Conservation (phyloP, 2,888 invertebrate genomes). For the Ischnus inquisitorius region DNA sequence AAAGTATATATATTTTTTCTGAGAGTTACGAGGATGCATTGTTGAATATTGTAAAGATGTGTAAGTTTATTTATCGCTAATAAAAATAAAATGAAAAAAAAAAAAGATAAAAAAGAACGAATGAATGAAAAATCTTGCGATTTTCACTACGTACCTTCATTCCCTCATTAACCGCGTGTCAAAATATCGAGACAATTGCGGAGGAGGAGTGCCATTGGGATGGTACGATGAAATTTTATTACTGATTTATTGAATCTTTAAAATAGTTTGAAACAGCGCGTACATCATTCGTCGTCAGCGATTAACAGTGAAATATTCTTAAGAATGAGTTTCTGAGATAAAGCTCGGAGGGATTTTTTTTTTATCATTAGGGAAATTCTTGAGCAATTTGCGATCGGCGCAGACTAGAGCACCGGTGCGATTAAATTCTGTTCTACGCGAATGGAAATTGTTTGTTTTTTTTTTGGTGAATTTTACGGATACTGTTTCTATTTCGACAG, state of each 20-base stretch:
- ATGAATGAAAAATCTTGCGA: slow-evolving; percentile 55
- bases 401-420: slow-evolving; percentile 6
- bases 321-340: slow-evolving; percentile 58
- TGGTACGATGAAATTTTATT: slow-evolving; percentile 71
- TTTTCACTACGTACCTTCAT: not conserved
- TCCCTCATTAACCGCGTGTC: not conserved
- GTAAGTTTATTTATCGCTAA: slow-evolving; percentile 86
- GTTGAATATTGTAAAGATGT: slow-evolving; percentile 84
- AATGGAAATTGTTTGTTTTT: slow-evolving; percentile 2
- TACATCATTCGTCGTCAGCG: slow-evolving; percentile 78
- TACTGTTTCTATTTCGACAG: not conserved
- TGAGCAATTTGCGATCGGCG: slow-evolving; percentile 55
- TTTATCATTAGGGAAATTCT: slow-evolving; percentile 45
- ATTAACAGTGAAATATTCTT: slow-evolving; percentile 75
- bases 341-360: slow-evolving; percentile 62
- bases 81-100: slow-evolving; percentile 78
- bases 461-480: not conserved
- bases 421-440: not conserved
- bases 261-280: slow-evolving; percentile 82
- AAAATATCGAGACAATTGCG: not conserved
- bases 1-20: slow-evolving; percentile 77
- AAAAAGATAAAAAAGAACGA: slow-evolving; percentile 53
- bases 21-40: slow-evolving; percentile 83
- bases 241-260: slow-evolving; percentile 81
- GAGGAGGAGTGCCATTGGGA: not conserved